Percentiles rank a stretch among this genome's conserved stretches.
Evolutionary conservation across 2,113 vertebrate genomes (phyloP).

Genomic region (Rhizomys pruinosus): DNA sequence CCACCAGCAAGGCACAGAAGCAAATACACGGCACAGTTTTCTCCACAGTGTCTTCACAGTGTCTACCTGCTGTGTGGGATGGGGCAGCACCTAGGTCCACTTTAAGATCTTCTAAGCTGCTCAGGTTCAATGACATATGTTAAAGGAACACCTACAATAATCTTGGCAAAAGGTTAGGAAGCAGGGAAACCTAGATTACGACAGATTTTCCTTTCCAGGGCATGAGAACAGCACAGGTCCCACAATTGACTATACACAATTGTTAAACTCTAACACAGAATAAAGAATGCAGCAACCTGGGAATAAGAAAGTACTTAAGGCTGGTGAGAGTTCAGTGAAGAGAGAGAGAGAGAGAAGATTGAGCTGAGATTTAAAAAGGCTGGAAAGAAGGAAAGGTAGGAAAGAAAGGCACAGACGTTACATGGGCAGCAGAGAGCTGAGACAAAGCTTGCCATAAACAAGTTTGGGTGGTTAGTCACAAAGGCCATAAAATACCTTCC

Average conservation of each 20-base stretch:
- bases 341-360: conserved; percentile 20
- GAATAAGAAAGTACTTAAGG: background rate
- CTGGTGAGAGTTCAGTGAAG: background rate
- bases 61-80: too few relatives aligned
- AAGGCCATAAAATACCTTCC: background rate
- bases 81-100: background rate
- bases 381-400: background rate
- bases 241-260: background rate
- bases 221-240: background rate
- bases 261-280: background rate
- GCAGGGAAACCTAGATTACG: background rate
- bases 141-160: background rate
- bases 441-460: background rate
- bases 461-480: background rate
- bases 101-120: background rate
- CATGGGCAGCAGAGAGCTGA: background rate
- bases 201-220: background rate
- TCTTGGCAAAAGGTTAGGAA: background rate
- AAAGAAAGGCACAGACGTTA: background rate
- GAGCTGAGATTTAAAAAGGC: background rate
- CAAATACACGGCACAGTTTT: too few relatives aligned
- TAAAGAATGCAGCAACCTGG: background rate
- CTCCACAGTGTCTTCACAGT: too few relatives aligned
- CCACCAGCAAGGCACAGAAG: background rate
- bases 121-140: background rate